These are phyloP conservation scores for Oscheius onirici DNA, from an alignment of 2,888 invertebrate genomes.

Conservation along the genomic window DNA sequence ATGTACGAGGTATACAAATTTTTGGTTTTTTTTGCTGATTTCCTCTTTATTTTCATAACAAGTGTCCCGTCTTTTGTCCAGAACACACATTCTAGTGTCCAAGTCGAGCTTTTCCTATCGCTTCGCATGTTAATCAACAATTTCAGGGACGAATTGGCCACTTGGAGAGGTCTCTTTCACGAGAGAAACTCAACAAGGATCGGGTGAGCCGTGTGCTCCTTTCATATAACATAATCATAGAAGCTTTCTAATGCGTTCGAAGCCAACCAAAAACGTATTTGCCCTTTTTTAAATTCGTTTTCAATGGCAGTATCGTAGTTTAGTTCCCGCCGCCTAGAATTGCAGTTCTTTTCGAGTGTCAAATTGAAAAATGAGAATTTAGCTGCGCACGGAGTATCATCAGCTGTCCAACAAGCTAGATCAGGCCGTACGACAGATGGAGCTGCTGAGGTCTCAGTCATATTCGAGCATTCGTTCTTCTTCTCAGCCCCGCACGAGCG, in stretches of 20 bases:
- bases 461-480: slow-evolving; percentile 62
- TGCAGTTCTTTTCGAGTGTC: background rate
- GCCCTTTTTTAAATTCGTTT: background rate
- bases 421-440: slow-evolving; percentile 70
- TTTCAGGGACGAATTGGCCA: slow-evolving; percentile 69
- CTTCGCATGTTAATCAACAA: slow-evolving; percentile 28
- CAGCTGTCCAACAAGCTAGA: slow-evolving; percentile 67
- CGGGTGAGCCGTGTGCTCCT: slow-evolving; percentile 56
- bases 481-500: slow-evolving; percentile 64
- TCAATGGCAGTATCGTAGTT: background rate
- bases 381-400: slow-evolving; percentile 69
- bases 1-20: slow-evolving; percentile 59
- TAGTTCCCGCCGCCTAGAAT: slow-evolving; percentile 14
- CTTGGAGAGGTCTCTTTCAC: slow-evolving; percentile 69
- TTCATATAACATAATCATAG: slow-evolving; percentile 7
- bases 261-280: background rate
- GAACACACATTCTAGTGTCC: slow-evolving; percentile 5
- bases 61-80: slow-evolving; percentile 14
- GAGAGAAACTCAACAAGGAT: slow-evolving; percentile 68
- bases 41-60: background rate
- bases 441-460: slow-evolving; percentile 67
- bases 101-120: slow-evolving; percentile 8
- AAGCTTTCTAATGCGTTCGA: slow-evolving; percentile 19
- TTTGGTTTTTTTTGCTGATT: background rate
- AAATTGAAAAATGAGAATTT: slow-evolving; percentile 37